Conservation (phyloP, 2,888 invertebrate species). For the Plebejus argus region DNA sequence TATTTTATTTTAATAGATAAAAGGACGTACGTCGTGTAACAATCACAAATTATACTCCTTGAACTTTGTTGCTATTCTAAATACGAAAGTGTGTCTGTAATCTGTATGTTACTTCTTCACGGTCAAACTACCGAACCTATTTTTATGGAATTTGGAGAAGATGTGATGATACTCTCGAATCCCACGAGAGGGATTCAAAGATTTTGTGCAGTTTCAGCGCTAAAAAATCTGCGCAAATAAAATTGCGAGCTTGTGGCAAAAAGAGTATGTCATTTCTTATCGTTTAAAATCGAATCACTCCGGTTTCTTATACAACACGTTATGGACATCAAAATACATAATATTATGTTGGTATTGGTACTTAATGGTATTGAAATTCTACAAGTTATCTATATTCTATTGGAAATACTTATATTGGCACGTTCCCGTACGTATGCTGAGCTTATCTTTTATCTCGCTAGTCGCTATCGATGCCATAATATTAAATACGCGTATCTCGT, state of each 20-base stretch:
- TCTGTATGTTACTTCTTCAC: too few relatives aligned
- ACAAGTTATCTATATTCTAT: not conserved
- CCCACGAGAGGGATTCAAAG: not conserved
- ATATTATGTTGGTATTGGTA: too few relatives aligned
- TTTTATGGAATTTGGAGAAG: not conserved
- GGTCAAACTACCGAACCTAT: not conserved
- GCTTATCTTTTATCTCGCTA: not conserved
- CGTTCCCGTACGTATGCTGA: not conserved
- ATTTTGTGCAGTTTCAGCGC: too few relatives aligned
- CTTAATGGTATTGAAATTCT: not conserved
- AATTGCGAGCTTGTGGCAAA: not conserved
- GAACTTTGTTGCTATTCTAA: not conserved
- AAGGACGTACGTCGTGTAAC: not conserved
- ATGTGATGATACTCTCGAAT: not conserved
- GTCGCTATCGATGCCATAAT: not conserved
- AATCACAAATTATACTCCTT: not conserved
- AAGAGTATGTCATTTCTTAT: not conserved
- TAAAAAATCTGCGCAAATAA: too few relatives aligned
- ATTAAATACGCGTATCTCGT: not conserved
- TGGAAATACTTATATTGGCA: not conserved
- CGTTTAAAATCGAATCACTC: not conserved
- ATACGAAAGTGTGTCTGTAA: not conserved
- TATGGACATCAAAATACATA: too few relatives aligned
- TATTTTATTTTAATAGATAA: not conserved
- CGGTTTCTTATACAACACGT: not conserved